phyloP scores from a whole-genome alignment of 2,797 vertebrate genomes.

The Meriones psammophilus region DNA sequence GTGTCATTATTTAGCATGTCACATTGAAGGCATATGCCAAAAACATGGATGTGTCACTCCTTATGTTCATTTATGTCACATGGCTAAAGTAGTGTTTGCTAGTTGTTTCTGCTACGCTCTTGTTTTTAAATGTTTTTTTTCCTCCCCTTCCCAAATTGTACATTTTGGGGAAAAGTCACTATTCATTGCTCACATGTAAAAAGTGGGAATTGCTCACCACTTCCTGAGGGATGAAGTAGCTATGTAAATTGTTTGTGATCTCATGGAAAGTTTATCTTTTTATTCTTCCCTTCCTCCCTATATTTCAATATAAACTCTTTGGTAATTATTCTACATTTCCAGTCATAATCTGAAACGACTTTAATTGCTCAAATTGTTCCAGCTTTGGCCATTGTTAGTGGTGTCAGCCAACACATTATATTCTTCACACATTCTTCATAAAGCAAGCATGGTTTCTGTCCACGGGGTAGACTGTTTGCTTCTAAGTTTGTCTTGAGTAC shows the following conservation, averaged over 20 bases:
- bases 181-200: not conserved
- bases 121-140: not conserved
- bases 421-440: not conserved
- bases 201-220: no score
- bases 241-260: slow-evolving; percentile 1
- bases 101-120: not conserved
- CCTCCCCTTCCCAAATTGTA: not conserved
- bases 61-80: not conserved
- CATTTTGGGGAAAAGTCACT: not conserved
- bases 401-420: not conserved
- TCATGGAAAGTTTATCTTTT: not conserved
- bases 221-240: not conserved
- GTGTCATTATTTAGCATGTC: not conserved
- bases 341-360: not conserved
- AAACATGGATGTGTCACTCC: not conserved
- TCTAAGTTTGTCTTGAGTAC: not conserved
- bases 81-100: not conserved
- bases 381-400: not conserved
- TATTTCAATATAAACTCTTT: not conserved
- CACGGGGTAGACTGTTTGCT: not conserved
- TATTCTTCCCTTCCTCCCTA: not conserved
- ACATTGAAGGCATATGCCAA: not conserved
- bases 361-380: not conserved
- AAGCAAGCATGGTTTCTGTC: not conserved
- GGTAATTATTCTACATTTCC: not conserved